A percentile compares a stretch with the other conserved stretches of the same genome.
These are phyloP conservation scores for Caenorhabditis brenneri DNA, from an alignment of 1,140 invertebrate species.

Conservation along the genomic window DNA sequence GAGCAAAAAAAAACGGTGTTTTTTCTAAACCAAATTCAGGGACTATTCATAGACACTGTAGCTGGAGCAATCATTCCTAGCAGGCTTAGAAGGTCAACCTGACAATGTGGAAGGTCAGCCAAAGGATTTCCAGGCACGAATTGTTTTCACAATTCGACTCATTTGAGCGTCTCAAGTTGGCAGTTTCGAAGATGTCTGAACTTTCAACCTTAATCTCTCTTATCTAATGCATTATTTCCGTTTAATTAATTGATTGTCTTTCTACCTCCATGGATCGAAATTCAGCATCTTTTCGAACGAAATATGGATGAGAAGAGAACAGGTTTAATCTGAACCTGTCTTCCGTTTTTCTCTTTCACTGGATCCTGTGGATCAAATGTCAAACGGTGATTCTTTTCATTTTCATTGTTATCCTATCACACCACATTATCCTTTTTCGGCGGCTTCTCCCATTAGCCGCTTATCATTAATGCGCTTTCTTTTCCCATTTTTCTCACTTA, in stretches of 20 bases:
- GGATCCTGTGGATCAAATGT: slow-evolving; percentile 15
- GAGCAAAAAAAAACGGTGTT: too few relatives aligned
- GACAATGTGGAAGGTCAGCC: too few relatives aligned
- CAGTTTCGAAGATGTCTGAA: not conserved
- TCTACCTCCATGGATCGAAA: not conserved
- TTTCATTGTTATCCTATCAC: slow-evolving; percentile 21
- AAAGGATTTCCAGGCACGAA: too few relatives aligned
- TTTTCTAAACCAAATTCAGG: too few relatives aligned
- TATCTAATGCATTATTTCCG: too few relatives aligned
- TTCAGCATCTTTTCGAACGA: not conserved
- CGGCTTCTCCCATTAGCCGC: not conserved
- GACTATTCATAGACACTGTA: too few relatives aligned
- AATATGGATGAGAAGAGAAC: not conserved
- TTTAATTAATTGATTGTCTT: not conserved
- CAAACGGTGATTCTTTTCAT: slow-evolving; percentile 7
- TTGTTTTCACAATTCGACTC: too few relatives aligned
- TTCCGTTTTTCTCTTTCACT: too few relatives aligned
- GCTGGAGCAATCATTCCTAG: too few relatives aligned
- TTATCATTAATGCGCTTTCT: not conserved
- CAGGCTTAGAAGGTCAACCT: too few relatives aligned
- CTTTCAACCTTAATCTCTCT: not conserved
- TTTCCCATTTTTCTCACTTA: slow-evolving; percentile 23
- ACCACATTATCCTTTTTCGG: not conserved
- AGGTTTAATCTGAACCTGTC: slow-evolving; percentile 26
- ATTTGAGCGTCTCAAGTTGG: too few relatives aligned